phyloP scores from a whole-genome alignment of 2,113 vertebrate species.

The Neopipo cinnamomea region DNA sequence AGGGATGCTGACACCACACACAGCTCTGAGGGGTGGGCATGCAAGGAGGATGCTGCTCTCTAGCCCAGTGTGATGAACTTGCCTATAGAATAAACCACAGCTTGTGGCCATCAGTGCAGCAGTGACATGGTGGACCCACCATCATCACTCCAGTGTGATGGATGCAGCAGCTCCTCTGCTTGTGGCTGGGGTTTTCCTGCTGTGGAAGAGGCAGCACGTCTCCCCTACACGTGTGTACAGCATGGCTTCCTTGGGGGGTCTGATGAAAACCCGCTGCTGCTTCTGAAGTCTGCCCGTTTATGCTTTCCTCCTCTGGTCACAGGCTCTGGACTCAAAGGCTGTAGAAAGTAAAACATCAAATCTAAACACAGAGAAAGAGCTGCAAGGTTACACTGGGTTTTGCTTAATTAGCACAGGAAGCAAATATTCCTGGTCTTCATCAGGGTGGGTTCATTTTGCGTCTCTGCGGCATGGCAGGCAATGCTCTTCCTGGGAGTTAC shows the following conservation, averaged over 20 bases:
- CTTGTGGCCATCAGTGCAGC: not conserved
- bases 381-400: fast-evolving
- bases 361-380: not conserved
- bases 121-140: fast-evolving
- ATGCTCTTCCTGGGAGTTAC: not conserved
- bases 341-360: not conserved
- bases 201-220: not conserved
- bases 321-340: not conserved
- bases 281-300: not conserved
- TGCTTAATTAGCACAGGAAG: not conserved
- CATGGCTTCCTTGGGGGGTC: not conserved
- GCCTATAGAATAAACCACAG: not conserved
- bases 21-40: not conserved
- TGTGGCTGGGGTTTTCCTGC: not conserved
- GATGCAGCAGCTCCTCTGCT: not conserved
- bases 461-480: not conserved
- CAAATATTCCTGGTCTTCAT: not conserved
- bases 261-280: not conserved
- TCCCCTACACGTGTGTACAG: not conserved
- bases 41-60: not conserved
- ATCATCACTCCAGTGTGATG: fast-evolving
- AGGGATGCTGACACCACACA: not conserved
- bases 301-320: not conserved
- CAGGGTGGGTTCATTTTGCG: fast-evolving
- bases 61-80: not conserved